Base-by-base conservation (phyloP, 2,888 invertebrate genomes). In the Pterobdella sp. region DNA sequence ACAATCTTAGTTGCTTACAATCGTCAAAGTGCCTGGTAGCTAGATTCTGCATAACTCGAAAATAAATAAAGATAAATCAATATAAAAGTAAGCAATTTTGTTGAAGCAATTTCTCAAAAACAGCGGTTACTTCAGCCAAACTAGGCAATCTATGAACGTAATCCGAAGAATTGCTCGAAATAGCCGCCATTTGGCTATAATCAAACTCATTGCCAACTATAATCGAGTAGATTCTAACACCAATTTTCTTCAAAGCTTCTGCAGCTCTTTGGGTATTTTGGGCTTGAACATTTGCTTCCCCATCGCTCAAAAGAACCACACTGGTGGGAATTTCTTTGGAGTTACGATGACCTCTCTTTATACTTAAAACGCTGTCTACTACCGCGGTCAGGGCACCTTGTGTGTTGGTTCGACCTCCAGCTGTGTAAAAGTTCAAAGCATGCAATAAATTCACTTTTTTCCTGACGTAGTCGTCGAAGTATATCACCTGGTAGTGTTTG, bases 251-350 rank as follows among this genome's bases (percentile, higher is more conserved):
- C 72, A 66, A 56, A 29, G 29, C 35, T 36, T 42, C 42, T 1
- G 81, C 82, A 74, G 81, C 80, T 0, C 80, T 80, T 10, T 81
- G 72, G 1, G 81, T 82, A 56, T 79, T 77, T 31, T 77, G 73
- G 65, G 79, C 78, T 70, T 80, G 78, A 29, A 82, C 78, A 76
- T 82, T 82, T 0, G 82, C 82, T 72, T 81, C 69, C 32, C 77
- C 77, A 37, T 79, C 81, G 26, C 81, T 81, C 65, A 82, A 71
- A 3, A 82, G 64, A 32, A 82, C 78, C 42, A 76, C 77, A 26
- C 79, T 77, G 73, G 81, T 80, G 1, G 76, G 76, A 2, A 76
- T 75, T 10, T 56, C 52, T 18, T 65, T 65, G 29, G 34, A 29
- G 36, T 42, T 42, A 36, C 74, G 34, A 32, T 67, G 70, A 18